Evolutionary conservation across 2,888 invertebrate species (phyloP), one percentile per base, ranked within the genome.

Genomic region (Punctoribates punctum): DNA sequence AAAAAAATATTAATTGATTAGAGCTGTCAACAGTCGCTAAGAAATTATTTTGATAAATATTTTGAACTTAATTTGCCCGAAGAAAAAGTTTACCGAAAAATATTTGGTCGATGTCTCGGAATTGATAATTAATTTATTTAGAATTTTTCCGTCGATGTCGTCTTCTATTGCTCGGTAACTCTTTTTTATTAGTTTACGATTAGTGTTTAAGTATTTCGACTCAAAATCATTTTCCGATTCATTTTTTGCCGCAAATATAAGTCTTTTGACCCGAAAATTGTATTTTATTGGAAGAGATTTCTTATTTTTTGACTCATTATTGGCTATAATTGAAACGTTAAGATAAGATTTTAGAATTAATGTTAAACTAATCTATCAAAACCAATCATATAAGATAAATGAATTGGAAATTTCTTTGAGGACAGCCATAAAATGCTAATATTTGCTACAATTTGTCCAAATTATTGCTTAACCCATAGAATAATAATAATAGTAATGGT

Each of bases 1-100:
- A 57, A 25, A 57, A 57, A 57, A 57, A 25, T 57, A 57, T 23
- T 57, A 25, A 25, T 57, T 25, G 57, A 48, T 48, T 48, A 48
- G 46, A 8, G 23, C 25, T 57, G 57, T 57, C 57, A 15, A 25
- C 23, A 57, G 20, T 13, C 8, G n/a, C n/a, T 15, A 54, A 54
- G 8, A 54, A 54, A n/a, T n/a, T n/a, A n/a, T 57, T 54, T 57
- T 57, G 57, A 57, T 57, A 57, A 57, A 23, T 25, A 6, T 57
- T 25, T 57, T 57, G 9, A 57, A n/a, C 6, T n/a, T n/a, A n/a
- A n/a, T n/a, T 25, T 25, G 23, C 23, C 13, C 25, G 5, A 25
- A 25, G 20, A 25, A 25, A 9, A 57, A 23, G 25, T 25, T 25
- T 9, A 57, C 9, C 25, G 11, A 54, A 20, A 48, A n/a, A 54